These are phyloP conservation scores for Oophaga sylvatica DNA, from an alignment of 2,797 vertebrate species.

Conservation along the genomic window DNA sequence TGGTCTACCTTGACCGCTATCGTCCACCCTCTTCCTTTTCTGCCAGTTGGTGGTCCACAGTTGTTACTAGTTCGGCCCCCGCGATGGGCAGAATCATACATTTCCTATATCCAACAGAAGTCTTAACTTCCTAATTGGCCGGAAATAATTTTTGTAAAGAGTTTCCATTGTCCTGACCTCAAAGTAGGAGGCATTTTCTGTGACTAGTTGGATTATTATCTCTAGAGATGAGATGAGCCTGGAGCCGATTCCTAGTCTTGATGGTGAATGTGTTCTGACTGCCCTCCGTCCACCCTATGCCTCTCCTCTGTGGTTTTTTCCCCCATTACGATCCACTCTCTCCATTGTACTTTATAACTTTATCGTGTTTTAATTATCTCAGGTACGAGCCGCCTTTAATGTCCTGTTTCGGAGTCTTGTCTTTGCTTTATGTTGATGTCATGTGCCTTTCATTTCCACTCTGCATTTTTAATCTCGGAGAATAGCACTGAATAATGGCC, in stretches of 20 bases:
- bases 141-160: neutral
- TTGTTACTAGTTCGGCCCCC: neutral
- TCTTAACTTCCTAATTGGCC: neutral
- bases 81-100: neutral
- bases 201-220: constrained; percentile 22
- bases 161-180: neutral
- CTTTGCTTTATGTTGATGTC: constrained; percentile 67
- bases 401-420: constrained; percentile 27
- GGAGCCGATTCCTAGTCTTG: constrained; percentile 4
- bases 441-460: constrained; percentile 73
- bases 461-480: constrained; percentile 80
- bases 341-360: neutral
- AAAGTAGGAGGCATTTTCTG: neutral
- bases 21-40: too few relatives aligned
- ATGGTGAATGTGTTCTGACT: constrained; percentile 13
- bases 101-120: neutral
- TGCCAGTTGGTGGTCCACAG: neutral
- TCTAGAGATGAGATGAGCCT: neutral
- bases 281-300: neutral
- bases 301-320: neutral
- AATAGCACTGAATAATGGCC: constrained; percentile 82
- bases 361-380: constrained; percentile 1
- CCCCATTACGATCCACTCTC: neutral
- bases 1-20: too few relatives aligned
- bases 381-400: constrained; percentile 6